A percentile compares a stretch with the other conserved stretches of the same genome.
Conservation (phyloP, 2,888 invertebrate species). For the Tenodera sinensis region DNA sequence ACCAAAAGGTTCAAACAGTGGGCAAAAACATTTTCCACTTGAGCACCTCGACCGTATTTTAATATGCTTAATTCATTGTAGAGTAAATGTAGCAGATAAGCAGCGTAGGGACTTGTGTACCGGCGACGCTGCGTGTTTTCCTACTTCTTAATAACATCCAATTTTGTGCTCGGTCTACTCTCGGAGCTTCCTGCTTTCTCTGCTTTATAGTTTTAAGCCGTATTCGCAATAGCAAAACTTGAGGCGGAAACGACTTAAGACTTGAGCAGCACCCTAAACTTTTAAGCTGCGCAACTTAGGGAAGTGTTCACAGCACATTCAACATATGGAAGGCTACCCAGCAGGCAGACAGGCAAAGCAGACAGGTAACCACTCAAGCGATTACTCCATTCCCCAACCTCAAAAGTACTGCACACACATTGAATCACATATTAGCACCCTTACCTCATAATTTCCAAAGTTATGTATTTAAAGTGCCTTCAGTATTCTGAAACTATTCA, state of each 20-base stretch:
- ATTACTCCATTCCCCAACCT: not conserved
- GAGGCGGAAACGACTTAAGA: not conserved
- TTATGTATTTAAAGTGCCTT: too few species aligned
- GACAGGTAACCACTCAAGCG: not conserved
- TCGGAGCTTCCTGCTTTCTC: not conserved
- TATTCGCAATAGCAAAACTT: slow-evolving; percentile 3
- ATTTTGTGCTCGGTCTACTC: slow-evolving; percentile 11
- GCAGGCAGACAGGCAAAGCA: not conserved
- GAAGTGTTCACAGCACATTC: not conserved
- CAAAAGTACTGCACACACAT: not conserved
- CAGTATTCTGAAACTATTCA: too few species aligned
- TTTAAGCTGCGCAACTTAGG: slow-evolving; percentile 1
- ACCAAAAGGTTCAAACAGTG: not conserved
- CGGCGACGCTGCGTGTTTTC: not conserved
- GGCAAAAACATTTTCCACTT: not conserved
- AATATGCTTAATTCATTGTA: not conserved
- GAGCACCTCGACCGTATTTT: not conserved
- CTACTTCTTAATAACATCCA: slow-evolving; percentile 8
- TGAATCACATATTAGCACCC: too few species aligned
- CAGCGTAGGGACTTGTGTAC: not conserved
- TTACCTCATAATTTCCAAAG: too few species aligned
- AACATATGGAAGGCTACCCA: not conserved
- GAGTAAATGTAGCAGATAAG: not conserved
- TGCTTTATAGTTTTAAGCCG: slow-evolving; percentile 4
- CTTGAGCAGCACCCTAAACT: not conserved